Base-by-base conservation (phyloP, 1,140 invertebrate genomes). In the Parasteatoda tepidariorum region DNA sequence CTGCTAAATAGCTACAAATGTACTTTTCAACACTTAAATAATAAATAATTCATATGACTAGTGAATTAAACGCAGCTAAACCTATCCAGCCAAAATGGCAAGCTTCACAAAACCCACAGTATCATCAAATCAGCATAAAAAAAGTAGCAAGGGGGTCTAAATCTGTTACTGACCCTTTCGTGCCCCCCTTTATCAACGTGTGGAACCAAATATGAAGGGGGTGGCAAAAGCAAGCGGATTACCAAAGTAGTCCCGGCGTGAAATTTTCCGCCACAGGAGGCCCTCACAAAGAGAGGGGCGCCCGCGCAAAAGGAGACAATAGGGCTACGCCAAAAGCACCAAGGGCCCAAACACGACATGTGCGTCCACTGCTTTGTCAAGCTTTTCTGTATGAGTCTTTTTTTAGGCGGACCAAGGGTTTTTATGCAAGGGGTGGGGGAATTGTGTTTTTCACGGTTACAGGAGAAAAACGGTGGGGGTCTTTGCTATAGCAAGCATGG, bases 241-340 rank as follows among this genome's bases (percentile, higher is more conserved):
- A 82, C 78, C 55, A 31, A 70, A 41, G 67, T 41, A 82, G 78
- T 61, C 31, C 66, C 66, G 54, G 78, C 78, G 78, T 71, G 78
- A 82, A 82, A 82, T 82, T 82, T 82, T 82, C 78, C 78, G 78
- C 78, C 67, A 70, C 67, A 71, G 66, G 78, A 67, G 24, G 22
- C 66, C 67, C 67, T 57, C 18, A 82, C 78, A 82, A 82, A 38
- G 33, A 26, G 41, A 64, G 13, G 30, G 78, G 59, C 30, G 78
- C 64, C 76, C 76, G 28, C 34, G 18, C 74, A 11, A 59, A 48
- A 9, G 38, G 4, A 48, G 24, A 82, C 67, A 82, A 71, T 79
- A 18, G 22, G 31, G 78, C n/a, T 28, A 54, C 15, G 61, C 31
- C 24, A 33, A 48, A 48, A 33, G 38, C 62, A 66, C 59, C 6